Conservation (phyloP, 2,888 invertebrate genomes). For the Pyrrhosoma nymphula region DNA sequence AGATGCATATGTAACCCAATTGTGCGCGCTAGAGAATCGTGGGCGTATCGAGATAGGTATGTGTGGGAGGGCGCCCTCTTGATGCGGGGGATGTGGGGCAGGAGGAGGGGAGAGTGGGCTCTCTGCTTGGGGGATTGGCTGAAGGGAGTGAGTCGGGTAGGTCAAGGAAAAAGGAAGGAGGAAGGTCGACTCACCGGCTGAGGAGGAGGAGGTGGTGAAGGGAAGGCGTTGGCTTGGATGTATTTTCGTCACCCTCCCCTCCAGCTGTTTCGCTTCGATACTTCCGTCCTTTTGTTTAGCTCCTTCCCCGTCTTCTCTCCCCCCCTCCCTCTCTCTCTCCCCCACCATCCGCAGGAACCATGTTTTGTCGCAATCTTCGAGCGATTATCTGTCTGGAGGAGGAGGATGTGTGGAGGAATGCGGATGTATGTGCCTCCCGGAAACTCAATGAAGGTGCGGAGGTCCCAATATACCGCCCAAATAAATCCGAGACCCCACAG, state of each 20-base stretch:
- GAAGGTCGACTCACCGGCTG: background rate
- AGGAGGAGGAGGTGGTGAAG: background rate
- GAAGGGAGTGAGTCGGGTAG: background rate
- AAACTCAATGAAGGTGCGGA: background rate
- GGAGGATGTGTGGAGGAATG: background rate
- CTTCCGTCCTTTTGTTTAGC: too few relatives aligned
- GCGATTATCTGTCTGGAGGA: background rate
- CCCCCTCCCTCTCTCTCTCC: too few relatives aligned
- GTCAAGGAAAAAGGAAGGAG: background rate
- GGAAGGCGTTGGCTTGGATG: background rate
- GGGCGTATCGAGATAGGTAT: background rate
- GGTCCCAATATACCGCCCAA: too few relatives aligned
- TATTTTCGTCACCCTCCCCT: background rate
- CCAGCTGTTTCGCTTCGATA: too few relatives aligned
- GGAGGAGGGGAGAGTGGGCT: background rate
- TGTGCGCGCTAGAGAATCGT: background rate
- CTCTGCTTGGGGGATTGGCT: background rate
- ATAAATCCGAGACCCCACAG: too few relatives aligned
- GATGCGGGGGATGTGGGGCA: background rate
- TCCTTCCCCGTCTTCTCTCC: too few relatives aligned
- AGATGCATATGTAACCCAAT: background rate
- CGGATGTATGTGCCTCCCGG: background rate
- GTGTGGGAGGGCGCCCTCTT: background rate
- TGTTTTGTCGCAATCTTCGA: background rate
- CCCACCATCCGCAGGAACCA: background rate